Base-by-base conservation (phyloP, 2,888 invertebrate species). In the Eupelmus urozonus region DNA sequence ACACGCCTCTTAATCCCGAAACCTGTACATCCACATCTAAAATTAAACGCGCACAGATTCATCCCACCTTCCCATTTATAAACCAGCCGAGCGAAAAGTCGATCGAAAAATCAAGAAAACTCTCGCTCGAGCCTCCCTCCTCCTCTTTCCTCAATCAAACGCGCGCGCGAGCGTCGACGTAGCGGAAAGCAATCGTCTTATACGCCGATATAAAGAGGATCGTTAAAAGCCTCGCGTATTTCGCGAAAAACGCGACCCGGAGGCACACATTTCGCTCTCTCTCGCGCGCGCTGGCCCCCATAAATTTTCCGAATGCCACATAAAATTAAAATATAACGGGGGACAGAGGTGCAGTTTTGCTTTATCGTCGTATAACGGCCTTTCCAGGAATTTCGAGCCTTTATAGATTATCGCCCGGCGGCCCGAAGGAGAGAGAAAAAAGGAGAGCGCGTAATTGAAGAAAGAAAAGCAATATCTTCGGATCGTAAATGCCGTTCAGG, bases 281-380 rank as follows among this genome's bases (percentile, higher is more conserved):
- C 69, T 55, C 29, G 53, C 34, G 34, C 9, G 34, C 9, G 45
- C 29, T 49, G 42, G 51, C 40, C 25, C 20, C 29, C 60, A 53
- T 76, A 76, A 76, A 76, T 76, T 76, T 62, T 69, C 62, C 34
- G n/a, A 62, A 55, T 63, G 55, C 59, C 62, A 63, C 63, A 70
- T 69, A 70, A 70, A 76, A 70, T 76, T 69, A 70, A 69, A 70
- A 70, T 67, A 60, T 70, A 63, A 53, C 76, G 25, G 49, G 60
- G 59, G 34, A 51, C 51, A 60, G 55, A 20, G n/a, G 42, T 40
- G 67, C 57, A 62, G 27, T 53, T 69, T 69, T 69, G 59, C 53
- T 75, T 67, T 75, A 69, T 66, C 70, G 59, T 2, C 25, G 60
- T 23, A 29, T 65, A 73, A 57, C 51, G 25, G 59, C 20, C 18